Percentiles rank a stretch among this genome's conserved stretches.
phyloP scores from a whole-genome alignment of 2,797 vertebrate species.

The Cygnus olor region DNA sequence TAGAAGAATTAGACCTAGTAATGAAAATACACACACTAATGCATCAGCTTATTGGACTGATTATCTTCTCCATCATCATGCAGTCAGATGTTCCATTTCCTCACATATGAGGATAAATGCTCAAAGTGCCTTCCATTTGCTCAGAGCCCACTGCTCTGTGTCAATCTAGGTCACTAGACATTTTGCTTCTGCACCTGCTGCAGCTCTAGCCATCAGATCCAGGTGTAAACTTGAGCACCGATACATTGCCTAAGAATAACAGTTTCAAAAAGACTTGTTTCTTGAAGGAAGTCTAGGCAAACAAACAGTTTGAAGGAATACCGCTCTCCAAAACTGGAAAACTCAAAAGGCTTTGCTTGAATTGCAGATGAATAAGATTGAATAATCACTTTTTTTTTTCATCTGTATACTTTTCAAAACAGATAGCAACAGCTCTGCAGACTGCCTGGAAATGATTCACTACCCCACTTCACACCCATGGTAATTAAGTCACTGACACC shows the following conservation, averaged over 20 bases:
- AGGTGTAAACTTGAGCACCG: background rate
- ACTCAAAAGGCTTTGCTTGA: background rate
- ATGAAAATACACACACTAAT: background rate
- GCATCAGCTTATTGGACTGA: background rate
- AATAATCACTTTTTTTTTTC: conserved; percentile 28
- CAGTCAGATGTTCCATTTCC: background rate
- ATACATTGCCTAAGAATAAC: background rate
- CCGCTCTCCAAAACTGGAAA: background rate
- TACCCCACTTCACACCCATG: background rate
- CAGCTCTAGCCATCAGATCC: background rate
- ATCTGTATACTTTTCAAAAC: conserved; percentile 16
- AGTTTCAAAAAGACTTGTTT: conserved; percentile 2
- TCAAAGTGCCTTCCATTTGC: background rate
- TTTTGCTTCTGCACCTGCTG: conserved; percentile 5
- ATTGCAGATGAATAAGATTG: background rate
- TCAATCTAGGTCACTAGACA: background rate
- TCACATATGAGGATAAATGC: background rate
- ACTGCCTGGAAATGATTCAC: conserved; percentile 36
- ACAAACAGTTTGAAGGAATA: background rate
- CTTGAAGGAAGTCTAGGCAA: background rate
- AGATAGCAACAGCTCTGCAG: conserved; percentile 25
- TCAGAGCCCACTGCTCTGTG: background rate
- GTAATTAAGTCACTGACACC: conserved; percentile 18
- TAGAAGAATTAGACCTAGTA: conserved; percentile 12
- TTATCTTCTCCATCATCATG: background rate